Conservation (phyloP, 2,113 vertebrate genomes). For the Fulica atra region DNA sequence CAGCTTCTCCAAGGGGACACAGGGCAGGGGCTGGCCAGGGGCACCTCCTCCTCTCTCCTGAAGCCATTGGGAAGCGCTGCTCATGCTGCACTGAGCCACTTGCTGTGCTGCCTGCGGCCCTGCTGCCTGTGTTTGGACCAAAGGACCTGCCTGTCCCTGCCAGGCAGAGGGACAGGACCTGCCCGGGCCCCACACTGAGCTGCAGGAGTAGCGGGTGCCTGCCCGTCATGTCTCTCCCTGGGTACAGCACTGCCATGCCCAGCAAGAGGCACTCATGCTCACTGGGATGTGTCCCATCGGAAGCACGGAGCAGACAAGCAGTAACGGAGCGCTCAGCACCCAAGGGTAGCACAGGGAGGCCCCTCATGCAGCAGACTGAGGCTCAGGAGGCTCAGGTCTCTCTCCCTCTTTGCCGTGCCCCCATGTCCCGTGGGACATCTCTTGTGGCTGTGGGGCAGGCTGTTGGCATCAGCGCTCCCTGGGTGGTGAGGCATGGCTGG, state of each 20-base stretch:
- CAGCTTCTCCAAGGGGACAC: background rate
- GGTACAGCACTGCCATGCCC: background rate
- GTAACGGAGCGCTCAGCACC: rapidly evolving
- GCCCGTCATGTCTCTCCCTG: background rate
- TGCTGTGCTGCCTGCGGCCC: background rate
- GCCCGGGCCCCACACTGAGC: background rate
- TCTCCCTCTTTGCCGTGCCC: background rate
- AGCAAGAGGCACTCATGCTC: background rate
- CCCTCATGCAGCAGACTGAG: background rate
- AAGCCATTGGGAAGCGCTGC: background rate
- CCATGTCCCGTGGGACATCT: background rate
- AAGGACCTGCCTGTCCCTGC: background rate
- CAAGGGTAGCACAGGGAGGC: background rate
- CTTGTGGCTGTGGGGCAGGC: background rate
- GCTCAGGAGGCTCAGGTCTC: background rate
- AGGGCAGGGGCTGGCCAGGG: background rate
- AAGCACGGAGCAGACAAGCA: background rate
- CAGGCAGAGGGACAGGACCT: background rate
- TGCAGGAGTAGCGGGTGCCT: background rate
- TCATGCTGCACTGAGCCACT: background rate
- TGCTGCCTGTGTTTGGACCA: background rate
- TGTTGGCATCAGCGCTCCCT: background rate
- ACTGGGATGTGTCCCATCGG: rapidly evolving
- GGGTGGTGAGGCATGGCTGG: background rate
- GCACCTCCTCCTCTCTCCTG: background rate